Evolutionary conservation across 2,888 invertebrate genomes (phyloP).

Genomic region (Drosophila cracens): DNA sequence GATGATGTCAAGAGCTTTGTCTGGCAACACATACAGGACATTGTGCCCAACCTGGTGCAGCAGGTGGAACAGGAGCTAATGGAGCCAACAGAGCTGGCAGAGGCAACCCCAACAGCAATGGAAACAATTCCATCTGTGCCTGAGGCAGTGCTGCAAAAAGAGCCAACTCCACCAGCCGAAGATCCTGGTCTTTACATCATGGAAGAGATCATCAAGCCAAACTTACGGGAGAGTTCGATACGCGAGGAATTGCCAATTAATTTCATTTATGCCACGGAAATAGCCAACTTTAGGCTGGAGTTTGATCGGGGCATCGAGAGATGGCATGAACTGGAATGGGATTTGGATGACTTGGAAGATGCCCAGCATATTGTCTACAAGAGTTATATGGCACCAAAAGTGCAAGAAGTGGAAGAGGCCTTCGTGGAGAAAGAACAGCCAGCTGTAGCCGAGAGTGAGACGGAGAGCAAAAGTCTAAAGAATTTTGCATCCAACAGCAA

Average conservation of each 20-base stretch:
- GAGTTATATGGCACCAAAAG: conserved; percentile 64
- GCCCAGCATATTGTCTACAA: conserved; percentile 69
- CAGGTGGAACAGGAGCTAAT: conserved; percentile 84
- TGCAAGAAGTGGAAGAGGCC: conserved; percentile 1
- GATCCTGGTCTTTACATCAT: conserved; percentile 77
- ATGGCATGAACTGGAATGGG: conserved; percentile 65
- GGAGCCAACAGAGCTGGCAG: conserved; percentile 53
- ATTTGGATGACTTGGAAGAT: conserved; percentile 56
- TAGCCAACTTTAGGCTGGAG: conserved; percentile 76
- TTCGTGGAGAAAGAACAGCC: background rate
- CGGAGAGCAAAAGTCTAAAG: background rate
- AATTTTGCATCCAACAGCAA: background rate
- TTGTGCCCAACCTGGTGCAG: conserved; percentile 84
- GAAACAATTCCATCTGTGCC: background rate
- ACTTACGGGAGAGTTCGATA: conserved; percentile 73
- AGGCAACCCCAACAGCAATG: background rate
- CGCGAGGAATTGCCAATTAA: conserved; percentile 71
- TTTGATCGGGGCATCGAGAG: conserved; percentile 65
- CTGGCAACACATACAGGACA: conserved; percentile 85
- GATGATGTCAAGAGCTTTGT: conserved; percentile 84
- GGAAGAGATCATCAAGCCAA: conserved; percentile 83
- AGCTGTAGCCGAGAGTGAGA: background rate
- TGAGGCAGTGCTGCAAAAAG: conserved; percentile 15
- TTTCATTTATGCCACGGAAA: conserved; percentile 73
- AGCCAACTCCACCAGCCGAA: conserved; percentile 50